These are phyloP conservation scores for Danionella dracula DNA, from an alignment of 2,797 vertebrate genomes.

Conservation along the genomic window DNA sequence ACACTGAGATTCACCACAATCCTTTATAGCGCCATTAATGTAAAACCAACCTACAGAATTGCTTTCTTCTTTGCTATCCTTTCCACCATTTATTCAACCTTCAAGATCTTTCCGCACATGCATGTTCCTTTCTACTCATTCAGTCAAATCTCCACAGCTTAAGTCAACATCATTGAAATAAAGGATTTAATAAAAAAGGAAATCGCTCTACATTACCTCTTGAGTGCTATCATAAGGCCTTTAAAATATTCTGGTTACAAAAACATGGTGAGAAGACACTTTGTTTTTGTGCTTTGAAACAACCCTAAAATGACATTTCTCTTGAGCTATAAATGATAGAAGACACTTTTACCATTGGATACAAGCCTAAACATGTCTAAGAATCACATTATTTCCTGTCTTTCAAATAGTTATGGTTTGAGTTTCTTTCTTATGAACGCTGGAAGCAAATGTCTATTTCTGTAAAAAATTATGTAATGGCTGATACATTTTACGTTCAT, in stretches of 20 bases:
- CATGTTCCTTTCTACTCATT: background rate
- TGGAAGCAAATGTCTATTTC: too few species aligned
- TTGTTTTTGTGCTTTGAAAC: conserved; percentile 50
- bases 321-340: too few species aligned
- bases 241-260: conserved; percentile 4
- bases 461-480: too few species aligned
- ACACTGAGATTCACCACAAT: background rate
- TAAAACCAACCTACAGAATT: background rate
- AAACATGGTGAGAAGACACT: conserved; percentile 36
- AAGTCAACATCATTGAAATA: background rate
- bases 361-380: too few species aligned
- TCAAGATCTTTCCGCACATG: conserved; percentile 8
- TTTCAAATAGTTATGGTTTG: too few species aligned
- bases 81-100: background rate
- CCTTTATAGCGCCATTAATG: background rate
- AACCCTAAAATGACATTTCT: background rate
- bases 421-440: too few species aligned
- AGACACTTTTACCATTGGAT: too few species aligned
- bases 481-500: too few species aligned
- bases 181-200: background rate
- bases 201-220: background rate
- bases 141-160: conserved; percentile 8
- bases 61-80: background rate
- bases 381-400: too few species aligned
- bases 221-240: conserved; percentile 52